Percentiles rank a stretch among this genome's conserved stretches.
Evolutionary conservation across 2,113 vertebrate genomes (phyloP).

Genomic region (Malurus alboscapulatus): DNA sequence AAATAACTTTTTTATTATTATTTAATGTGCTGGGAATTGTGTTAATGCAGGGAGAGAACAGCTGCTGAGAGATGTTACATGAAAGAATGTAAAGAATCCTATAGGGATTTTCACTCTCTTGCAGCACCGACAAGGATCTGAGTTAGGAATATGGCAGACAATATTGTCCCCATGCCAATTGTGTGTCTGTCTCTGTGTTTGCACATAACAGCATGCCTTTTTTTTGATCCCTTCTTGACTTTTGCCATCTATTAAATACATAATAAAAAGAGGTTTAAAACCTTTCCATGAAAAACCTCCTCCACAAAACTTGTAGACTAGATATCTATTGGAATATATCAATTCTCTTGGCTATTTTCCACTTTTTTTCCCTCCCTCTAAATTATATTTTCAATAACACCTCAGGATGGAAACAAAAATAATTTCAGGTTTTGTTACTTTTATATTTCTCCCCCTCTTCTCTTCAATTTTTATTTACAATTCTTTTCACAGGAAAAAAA

Average conservation of each 20-base stretch:
- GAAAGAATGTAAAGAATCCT: not conserved
- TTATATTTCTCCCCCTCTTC: accelerated
- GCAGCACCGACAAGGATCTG: not conserved
- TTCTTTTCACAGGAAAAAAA: not conserved
- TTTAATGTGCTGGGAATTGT: not conserved
- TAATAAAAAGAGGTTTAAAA: not conserved
- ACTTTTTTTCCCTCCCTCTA: accelerated
- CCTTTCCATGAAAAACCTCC: not conserved
- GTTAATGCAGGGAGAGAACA: not conserved
- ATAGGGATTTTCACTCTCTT: not conserved
- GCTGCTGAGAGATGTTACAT: not conserved
- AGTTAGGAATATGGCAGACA: not conserved
- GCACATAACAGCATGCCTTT: not conserved
- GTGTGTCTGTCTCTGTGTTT: not conserved
- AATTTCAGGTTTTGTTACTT: not conserved
- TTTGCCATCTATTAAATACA: not conserved
- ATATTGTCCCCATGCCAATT: not conserved
- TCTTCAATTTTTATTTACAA: not conserved
- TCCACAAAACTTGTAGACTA: not conserved
- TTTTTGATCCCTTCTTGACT: not conserved
- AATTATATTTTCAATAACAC: not conserved
- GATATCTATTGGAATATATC: not conserved
- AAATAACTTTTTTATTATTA: not conserved
- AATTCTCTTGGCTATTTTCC: not conserved
- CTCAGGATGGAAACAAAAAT: not conserved